Percentiles rank a stretch among this genome's conserved stretches.
Evolutionary conservation across 2,797 vertebrate species (phyloP).

Genomic region (Neomorphus geoffroyi): DNA sequence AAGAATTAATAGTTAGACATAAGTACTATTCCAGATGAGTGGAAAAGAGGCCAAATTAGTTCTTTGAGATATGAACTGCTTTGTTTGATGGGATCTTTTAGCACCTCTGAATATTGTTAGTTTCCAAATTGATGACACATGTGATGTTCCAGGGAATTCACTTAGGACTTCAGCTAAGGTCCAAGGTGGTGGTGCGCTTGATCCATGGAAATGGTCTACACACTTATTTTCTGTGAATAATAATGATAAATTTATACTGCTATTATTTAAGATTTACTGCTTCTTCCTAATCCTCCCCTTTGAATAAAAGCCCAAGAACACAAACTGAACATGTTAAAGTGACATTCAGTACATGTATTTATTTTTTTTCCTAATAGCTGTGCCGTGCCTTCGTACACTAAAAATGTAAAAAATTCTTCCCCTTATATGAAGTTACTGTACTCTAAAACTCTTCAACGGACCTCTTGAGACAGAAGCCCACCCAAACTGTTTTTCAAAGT

Average conservation of each 20-base stretch:
- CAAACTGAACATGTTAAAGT: background rate
- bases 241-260: background rate
- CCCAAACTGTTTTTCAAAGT: background rate
- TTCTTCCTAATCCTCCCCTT: background rate
- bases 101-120: background rate
- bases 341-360: background rate
- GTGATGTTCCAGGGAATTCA: background rate
- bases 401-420: slow-evolving; percentile 9
- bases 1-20: background rate
- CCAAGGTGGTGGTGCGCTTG: background rate
- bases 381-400: background rate
- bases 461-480: background rate
- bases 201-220: background rate
- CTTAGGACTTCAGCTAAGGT: background rate
- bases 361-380: background rate
- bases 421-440: background rate
- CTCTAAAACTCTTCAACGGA: background rate
- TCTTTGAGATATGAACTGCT: background rate
- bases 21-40: background rate
- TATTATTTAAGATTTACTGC: background rate
- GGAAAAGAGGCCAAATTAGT: background rate
- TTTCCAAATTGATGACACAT: background rate
- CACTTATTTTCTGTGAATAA: background rate
- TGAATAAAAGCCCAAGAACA: background rate
- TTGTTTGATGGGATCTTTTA: background rate